These are phyloP conservation scores for Mastomys natalensis DNA, from an alignment of 2,113 vertebrate species.

Conservation along the genomic window DNA sequence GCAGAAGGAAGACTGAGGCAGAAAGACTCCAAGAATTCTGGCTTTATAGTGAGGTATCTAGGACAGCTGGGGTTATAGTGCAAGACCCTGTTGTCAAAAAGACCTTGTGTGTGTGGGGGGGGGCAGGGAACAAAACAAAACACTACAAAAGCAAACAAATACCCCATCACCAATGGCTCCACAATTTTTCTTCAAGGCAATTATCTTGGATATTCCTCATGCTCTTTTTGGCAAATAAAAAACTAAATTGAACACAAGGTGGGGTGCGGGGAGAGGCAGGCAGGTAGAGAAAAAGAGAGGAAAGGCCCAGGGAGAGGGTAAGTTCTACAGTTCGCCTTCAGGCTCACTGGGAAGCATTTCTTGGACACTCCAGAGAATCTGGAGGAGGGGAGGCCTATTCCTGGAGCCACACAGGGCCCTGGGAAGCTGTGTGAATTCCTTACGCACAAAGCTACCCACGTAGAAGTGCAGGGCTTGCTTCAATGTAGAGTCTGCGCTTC, in stretches of 20 bases:
- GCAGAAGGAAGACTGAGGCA: neutral
- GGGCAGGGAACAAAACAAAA: neutral
- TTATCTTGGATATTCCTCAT: neutral
- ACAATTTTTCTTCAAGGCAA: neutral
- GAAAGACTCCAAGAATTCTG: neutral
- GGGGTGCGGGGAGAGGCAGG: neutral
- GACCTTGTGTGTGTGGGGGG: neutral
- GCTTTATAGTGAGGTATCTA: too few species aligned
- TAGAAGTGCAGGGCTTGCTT: neutral
- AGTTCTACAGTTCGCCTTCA: neutral
- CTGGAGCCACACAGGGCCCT: accelerated
- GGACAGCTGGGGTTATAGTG: neutral
- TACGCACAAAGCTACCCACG: neutral
- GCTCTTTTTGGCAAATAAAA: neutral
- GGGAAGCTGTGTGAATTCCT: neutral
- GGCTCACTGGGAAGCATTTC: neutral
- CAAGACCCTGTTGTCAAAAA: neutral
- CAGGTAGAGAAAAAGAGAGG: neutral
- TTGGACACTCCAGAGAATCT: neutral
- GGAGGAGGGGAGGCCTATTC: accelerated
- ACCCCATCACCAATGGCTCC: neutral
- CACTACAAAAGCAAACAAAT: neutral
- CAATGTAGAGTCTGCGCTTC: neutral
- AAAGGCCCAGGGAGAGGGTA: neutral
- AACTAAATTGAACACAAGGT: neutral